phyloP scores from a whole-genome alignment of 2,888 invertebrate genomes.

The Timema cristinae region DNA sequence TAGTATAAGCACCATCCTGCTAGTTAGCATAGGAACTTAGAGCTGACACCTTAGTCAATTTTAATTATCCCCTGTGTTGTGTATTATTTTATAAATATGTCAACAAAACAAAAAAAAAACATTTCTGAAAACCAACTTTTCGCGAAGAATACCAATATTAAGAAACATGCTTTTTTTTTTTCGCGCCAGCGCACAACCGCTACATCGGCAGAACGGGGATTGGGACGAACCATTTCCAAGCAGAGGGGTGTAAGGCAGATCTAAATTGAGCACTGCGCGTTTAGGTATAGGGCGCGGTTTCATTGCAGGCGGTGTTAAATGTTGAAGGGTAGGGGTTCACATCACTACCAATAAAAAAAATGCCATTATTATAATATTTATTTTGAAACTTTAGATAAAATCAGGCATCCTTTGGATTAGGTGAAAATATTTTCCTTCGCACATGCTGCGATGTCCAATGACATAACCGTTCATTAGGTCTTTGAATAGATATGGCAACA shows the following conservation, averaged over 20 bases:
- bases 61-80: not conserved
- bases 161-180: not conserved
- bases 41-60: not conserved
- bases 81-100: not conserved
- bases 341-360: not conserved
- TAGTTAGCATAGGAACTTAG: no score
- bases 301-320: not conserved
- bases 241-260: conserved; percentile 41
- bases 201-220: conserved; percentile 47
- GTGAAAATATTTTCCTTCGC: no score
- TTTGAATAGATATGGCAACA: no score
- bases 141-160: not conserved
- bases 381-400: no score
- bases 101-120: not conserved
- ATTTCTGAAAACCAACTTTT: conserved; percentile 24
- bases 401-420: no score
- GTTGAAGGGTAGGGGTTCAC: not conserved
- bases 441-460: no score
- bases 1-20: no score
- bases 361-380: no score
- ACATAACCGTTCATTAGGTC: no score
- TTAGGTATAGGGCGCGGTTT: conserved; percentile 35
- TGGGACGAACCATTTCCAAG: conserved; percentile 47
- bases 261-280: conserved; percentile 34
- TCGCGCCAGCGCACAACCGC: conserved; percentile 33